Conservation (phyloP, 2,113 vertebrate genomes). For the Gallinago jamesoni region DNA sequence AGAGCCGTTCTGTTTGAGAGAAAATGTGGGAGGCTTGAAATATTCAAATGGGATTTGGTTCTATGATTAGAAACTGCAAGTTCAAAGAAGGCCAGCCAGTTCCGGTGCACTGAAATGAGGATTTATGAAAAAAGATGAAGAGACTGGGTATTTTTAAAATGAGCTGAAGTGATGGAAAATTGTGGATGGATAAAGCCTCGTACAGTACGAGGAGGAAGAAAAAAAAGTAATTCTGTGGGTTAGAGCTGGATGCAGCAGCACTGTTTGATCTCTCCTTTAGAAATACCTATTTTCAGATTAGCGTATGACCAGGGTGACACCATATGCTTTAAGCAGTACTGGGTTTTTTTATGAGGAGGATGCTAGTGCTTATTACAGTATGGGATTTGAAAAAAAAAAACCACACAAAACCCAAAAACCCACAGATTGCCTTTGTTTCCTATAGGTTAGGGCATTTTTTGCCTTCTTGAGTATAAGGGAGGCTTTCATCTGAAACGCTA, state of each 20-base stretch:
- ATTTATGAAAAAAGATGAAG: not conserved
- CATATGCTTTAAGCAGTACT: not conserved
- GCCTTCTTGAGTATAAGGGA: not conserved
- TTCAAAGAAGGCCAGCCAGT: not conserved
- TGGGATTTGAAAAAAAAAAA: not conserved
- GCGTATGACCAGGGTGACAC: not conserved
- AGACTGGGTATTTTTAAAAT: not conserved
- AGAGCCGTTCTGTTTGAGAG: constrained; percentile 19
- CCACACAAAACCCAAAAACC: not conserved
- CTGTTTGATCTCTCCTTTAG: not conserved
- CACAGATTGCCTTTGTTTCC: not conserved
- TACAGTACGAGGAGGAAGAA: not conserved
- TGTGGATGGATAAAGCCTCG: not conserved
- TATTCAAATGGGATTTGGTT: not conserved
- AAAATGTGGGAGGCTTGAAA: constrained; percentile 16
- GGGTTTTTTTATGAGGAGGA: not conserved
- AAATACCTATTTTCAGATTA: not conserved
- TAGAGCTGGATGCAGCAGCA: not conserved
- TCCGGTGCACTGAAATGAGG: not conserved
- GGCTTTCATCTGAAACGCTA: not conserved
- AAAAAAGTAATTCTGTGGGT: not conserved
- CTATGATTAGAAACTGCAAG: not conserved
- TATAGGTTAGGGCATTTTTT: not conserved
- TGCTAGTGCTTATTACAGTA: not conserved
- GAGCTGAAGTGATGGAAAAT: not conserved